Base-by-base conservation (phyloP, 2,888 invertebrate genomes). In the Coremacera marginata region DNA sequence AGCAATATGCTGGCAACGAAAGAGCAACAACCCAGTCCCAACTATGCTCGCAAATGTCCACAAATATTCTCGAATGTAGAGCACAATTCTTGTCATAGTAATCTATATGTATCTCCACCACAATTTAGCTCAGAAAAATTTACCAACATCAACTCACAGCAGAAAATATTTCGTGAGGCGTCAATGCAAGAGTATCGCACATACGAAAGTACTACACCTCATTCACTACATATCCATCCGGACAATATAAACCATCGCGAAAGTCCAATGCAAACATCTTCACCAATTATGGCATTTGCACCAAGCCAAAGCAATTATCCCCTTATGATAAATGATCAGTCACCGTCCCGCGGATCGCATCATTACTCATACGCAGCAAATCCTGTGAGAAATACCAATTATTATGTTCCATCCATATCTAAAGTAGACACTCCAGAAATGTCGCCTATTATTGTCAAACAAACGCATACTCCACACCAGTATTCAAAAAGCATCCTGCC, bases 1-100 rank as follows among this genome's bases (percentile, higher is more conserved):
- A 86, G 84, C 73, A 86, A 87, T 81, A 78, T 81, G 8, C 70
- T 84, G 8, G 75, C 82, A 0, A 78, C 83, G 25, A 83, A 83
- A 67, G 87, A 86, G 34, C 86, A 87, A 77, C 87, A 86, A 55
- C 84, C 84, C 4, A 87, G 87, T 80, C 87, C 87, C 3, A 87
- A 86, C 31, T 87, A 87, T 80, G 87, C 82, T 0, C 82, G 87
- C 5, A 86, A 86, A 78, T 87, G 86, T 80, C 87, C 87, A 3
- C 86, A 85, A 52, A 84, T 86, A 60, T 86, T 85, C 77, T 82
- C 86, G 34, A 83, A 83, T 14, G 83, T 82, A 70, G 81, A 79
- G 19, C 70, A 67, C 25, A 78, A 79, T 60, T 65, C 79, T 52
- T 16, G 80, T 79, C 86, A 87, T 78, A 84, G 83, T 67, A 86